Percentiles rank a stretch among this genome's conserved stretches.
Conservation (phyloP, 35 echinoderm and acorn worm genomes). For the Strongylocentrotus purpuratus region DNA sequence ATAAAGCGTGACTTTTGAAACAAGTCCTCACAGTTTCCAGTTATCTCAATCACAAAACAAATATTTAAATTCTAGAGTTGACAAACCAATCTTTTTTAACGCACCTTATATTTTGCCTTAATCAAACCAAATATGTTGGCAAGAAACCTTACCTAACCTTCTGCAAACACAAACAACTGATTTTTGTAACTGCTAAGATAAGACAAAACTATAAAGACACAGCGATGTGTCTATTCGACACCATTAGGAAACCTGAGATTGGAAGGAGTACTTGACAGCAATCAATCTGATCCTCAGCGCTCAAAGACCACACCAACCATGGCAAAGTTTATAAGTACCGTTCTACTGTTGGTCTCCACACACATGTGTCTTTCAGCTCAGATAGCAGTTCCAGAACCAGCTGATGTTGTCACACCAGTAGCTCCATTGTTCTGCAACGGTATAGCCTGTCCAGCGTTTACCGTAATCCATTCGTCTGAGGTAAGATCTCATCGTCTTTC, state of each 20-base stretch:
- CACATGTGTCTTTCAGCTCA: neutral
- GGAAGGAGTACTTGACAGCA: neutral
- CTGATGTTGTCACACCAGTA: neutral
- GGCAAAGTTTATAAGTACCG: neutral
- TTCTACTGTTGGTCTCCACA: neutral
- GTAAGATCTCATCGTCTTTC: neutral
- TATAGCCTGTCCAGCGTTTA: slow-evolving; percentile 55
- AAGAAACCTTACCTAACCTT: too few relatives aligned
- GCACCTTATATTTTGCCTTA: neutral
- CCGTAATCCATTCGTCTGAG: neutral
- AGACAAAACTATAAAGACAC: neutral
- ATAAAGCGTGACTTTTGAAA: neutral
- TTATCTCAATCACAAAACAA: neutral
- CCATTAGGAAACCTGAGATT: neutral
- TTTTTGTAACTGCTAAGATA: neutral
- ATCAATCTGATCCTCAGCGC: neutral
- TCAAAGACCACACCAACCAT: neutral
- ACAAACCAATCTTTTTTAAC: neutral
- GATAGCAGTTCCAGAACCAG: neutral
- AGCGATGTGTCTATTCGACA: neutral
- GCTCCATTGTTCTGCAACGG: slow-evolving; percentile 40
- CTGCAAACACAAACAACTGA: neutral
- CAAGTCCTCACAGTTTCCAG: neutral
- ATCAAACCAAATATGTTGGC: neutral
- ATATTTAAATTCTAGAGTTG: neutral